These are phyloP conservation scores for Xiphophorus birchmanni DNA, from an alignment of 2,797 vertebrate genomes.

Conservation along the genomic window DNA sequence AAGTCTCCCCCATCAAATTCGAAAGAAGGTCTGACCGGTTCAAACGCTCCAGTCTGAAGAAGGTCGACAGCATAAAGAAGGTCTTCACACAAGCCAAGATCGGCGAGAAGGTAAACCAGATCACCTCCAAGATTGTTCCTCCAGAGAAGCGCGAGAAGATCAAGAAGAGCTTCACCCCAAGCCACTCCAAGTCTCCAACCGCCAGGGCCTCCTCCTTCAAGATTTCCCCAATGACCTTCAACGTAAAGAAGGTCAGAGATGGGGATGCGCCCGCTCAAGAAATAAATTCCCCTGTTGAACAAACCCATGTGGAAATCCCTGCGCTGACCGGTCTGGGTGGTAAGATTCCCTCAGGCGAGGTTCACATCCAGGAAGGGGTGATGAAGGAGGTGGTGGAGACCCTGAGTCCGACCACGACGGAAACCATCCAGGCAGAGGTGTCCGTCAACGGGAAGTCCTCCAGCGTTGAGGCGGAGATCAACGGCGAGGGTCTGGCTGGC, in stretches of 20 bases:
- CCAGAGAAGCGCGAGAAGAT: slow-evolving; percentile 93
- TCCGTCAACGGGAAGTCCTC: slow-evolving; percentile 63
- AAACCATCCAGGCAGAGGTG: slow-evolving; percentile 60
- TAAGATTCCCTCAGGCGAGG: slow-evolving; percentile 73
- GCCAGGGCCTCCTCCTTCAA: slow-evolving; percentile 89
- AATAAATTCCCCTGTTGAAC: slow-evolving; percentile 26
- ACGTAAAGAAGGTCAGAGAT: slow-evolving; percentile 85
- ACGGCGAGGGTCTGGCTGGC: slow-evolving; percentile 56
- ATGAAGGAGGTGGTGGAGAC: slow-evolving; percentile 58
- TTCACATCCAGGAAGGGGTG: slow-evolving; percentile 63
- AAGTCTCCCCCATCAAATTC: slow-evolving; percentile 69
- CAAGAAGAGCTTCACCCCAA: slow-evolving; percentile 90
- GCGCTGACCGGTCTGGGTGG: slow-evolving; percentile 74
- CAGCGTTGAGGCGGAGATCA: slow-evolving; percentile 58
- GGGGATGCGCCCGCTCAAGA: slow-evolving; percentile 47
- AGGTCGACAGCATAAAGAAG: slow-evolving; percentile 96
- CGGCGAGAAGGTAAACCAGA: slow-evolving; percentile 94
- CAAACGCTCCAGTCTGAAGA: slow-evolving; percentile 92
- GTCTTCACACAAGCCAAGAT: slow-evolving; percentile 95
- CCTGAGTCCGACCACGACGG: slow-evolving; percentile 51
- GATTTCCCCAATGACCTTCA: slow-evolving; percentile 88
- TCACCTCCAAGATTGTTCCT: slow-evolving; percentile 92
- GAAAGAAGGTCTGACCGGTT: slow-evolving; percentile 91
- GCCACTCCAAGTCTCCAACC: slow-evolving; percentile 87
- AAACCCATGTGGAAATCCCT: slow-evolving; percentile 79